These are phyloP conservation scores for Gymnarchus niloticus DNA, from an alignment of 2,113 vertebrate species.

Conservation along the genomic window DNA sequence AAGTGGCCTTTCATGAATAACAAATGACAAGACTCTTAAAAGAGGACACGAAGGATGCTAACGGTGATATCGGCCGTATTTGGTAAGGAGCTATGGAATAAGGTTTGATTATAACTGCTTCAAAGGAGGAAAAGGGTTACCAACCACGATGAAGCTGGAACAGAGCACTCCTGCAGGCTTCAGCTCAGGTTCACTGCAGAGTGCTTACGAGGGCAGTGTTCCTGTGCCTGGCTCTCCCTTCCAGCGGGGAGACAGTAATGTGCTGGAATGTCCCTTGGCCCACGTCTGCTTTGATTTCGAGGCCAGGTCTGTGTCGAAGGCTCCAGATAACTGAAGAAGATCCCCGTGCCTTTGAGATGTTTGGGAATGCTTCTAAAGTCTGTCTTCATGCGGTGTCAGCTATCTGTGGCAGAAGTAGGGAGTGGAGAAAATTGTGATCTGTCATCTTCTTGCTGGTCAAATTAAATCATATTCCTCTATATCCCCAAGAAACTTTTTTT, in stretches of 20 bases:
- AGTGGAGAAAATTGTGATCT: background rate
- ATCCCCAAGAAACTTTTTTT: background rate
- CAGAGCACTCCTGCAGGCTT: background rate
- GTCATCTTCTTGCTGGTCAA: background rate
- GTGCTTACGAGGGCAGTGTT: background rate
- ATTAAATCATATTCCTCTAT: background rate
- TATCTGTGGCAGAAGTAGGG: background rate
- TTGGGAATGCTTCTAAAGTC: background rate
- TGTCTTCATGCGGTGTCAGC: background rate
- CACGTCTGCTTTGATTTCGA: background rate
- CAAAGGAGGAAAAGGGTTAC: background rate
- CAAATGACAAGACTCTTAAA: background rate
- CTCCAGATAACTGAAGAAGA: background rate
- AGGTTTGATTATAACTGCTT: background rate
- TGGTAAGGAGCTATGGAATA: background rate
- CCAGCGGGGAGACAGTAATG: background rate
- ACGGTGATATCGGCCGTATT: background rate
- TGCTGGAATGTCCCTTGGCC: background rate
- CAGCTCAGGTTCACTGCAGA: background rate
- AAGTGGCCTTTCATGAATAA: background rate
- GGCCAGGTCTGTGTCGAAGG: background rate
- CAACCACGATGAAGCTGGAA: background rate
- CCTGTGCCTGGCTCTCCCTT: background rate
- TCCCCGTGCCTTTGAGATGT: background rate
- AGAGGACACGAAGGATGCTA: background rate